Conservation (phyloP, 2,113 vertebrate genomes). For the Aspiorhynchus laticeps region DNA sequence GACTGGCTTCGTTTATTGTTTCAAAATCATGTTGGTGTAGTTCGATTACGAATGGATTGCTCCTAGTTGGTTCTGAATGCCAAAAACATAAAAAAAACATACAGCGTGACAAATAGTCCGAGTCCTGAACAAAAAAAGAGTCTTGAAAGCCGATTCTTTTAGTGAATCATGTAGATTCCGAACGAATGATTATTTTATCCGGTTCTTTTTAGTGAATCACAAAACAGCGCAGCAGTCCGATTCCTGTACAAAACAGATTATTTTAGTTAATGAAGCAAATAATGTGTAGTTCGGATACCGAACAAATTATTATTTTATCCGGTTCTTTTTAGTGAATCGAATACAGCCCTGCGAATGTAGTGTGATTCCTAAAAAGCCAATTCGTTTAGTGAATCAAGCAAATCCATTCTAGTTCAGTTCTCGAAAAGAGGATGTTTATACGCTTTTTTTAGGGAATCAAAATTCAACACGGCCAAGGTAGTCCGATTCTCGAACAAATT, state of each 20-base stretch:
- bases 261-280: not conserved
- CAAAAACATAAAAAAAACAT: not conserved
- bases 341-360: not conserved
- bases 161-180: not conserved
- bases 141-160: not conserved
- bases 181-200: not conserved
- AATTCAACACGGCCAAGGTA: not conserved
- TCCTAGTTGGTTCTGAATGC: not conserved
- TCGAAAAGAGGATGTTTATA: not conserved
- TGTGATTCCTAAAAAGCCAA: not conserved
- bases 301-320: not conserved
- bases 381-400: not conserved
- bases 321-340: not conserved
- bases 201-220: not conserved
- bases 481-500: not conserved
- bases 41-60: not conserved
- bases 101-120: not conserved
- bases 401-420: not conserved
- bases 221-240: not conserved
- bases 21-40: not conserved
- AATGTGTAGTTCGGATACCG: not conserved
- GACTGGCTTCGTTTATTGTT: not conserved
- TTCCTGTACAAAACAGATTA: not conserved
- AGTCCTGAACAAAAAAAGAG: not conserved
- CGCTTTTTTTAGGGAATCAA: not conserved